These are phyloP conservation scores for Lepidurus apus DNA, from an alignment of 1,140 invertebrate species.

Conservation along the genomic window DNA sequence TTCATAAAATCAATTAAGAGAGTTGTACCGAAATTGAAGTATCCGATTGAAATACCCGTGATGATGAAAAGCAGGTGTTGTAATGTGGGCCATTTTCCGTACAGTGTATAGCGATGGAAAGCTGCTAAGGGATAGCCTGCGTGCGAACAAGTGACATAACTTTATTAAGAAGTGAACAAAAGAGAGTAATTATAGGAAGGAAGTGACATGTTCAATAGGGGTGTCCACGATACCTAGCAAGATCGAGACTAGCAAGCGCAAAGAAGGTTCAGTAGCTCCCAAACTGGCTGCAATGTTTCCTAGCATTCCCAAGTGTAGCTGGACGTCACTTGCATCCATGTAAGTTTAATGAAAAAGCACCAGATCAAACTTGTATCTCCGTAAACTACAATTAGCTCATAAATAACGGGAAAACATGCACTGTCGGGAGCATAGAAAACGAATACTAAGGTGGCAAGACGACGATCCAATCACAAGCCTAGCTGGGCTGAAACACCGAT, in stretches of 20 bases:
- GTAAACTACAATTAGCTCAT: background rate
- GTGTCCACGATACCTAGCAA: constrained; percentile 52
- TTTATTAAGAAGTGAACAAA: background rate
- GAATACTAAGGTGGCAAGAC: background rate
- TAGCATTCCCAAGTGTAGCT: constrained; percentile 26
- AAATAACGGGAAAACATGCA: constrained; percentile 11
- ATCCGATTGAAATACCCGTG: constrained; percentile 63
- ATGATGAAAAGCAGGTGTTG: constrained; percentile 71
- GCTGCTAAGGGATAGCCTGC: constrained; percentile 72
- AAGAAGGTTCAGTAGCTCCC: constrained; percentile 55
- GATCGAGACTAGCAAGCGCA: constrained; percentile 63
- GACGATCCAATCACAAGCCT: background rate
- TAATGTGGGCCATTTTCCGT: constrained; percentile 48
- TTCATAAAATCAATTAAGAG: constrained; percentile 36
- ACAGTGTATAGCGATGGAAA: constrained; percentile 58
- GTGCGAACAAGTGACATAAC: constrained; percentile 40
- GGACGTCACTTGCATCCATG: background rate
- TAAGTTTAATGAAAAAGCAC: background rate
- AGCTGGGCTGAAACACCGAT: background rate
- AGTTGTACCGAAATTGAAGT: constrained; percentile 72
- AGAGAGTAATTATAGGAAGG: background rate
- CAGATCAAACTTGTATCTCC: background rate
- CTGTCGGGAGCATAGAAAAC: background rate
- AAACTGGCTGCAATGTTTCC: constrained; percentile 40
- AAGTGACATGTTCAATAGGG: background rate